These are phyloP conservation scores for Ptiloglossa arizonensis DNA, from an alignment of 1,140 invertebrate genomes.

Conservation along the genomic window DNA sequence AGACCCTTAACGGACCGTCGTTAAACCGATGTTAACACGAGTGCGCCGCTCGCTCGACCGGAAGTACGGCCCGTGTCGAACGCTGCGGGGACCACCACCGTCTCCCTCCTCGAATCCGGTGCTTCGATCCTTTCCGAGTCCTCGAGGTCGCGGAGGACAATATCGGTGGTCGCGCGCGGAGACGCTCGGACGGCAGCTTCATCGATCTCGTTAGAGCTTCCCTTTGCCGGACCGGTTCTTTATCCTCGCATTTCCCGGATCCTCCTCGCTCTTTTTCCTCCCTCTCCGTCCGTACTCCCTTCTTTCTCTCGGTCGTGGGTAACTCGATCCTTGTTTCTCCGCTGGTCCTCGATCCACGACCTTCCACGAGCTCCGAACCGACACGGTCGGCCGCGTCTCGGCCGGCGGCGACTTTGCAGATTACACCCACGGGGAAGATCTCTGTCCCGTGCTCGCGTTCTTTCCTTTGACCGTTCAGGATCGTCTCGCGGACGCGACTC, in stretches of 20 bases:
- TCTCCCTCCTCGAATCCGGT: no score
- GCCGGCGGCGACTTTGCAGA: conserved; percentile 61
- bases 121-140: conserved; percentile 16
- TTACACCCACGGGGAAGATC: conserved; percentile 71
- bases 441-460: conserved; percentile 44
- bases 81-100: no score
- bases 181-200: conserved; percentile 53
- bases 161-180: conserved; percentile 15
- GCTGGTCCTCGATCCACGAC: not conserved
- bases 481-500: not conserved
- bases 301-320: not conserved
- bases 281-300: not conserved
- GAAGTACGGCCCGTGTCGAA: not conserved
- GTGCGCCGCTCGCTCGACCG: not conserved
- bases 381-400: not conserved
- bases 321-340: not conserved
- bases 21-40: conserved; percentile 69
- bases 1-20: conserved; percentile 54
- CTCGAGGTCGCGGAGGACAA: conserved; percentile 25
- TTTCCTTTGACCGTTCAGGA: conserved; percentile 39
- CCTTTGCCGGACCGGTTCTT: conserved; percentile 67
- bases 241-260: conserved; percentile 61
- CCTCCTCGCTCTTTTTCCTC: conserved; percentile 37
- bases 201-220: conserved; percentile 77
- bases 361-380: conserved; percentile 35